Evolutionary conservation across 2,113 vertebrate species (phyloP).

Genomic region (Phrynosoma platyrhinos): DNA sequence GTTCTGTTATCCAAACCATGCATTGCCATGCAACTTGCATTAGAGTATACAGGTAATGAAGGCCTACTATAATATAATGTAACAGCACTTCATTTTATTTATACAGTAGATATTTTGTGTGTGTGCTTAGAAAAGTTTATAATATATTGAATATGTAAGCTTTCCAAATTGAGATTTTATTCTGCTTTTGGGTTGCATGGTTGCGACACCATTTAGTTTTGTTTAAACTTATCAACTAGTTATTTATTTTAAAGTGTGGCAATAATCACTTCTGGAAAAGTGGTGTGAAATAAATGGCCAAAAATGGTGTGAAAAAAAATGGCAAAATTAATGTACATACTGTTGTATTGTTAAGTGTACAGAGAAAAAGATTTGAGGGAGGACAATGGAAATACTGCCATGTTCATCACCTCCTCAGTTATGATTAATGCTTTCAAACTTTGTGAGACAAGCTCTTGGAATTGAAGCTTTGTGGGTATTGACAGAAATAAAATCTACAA

Average conservation of each 20-base stretch:
- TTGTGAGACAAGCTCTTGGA: not conserved
- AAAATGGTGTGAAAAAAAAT: not conserved
- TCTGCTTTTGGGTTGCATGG: too few species aligned
- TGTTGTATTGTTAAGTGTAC: not conserved
- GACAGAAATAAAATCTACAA: not conserved
- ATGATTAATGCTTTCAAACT: not conserved
- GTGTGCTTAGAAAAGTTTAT: too few species aligned
- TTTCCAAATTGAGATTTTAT: not conserved
- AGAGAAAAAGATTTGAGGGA: not conserved
- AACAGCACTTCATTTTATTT: too few species aligned
- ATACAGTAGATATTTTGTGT: too few species aligned
- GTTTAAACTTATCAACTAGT: not conserved
- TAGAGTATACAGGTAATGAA: not conserved
- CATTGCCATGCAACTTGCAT: not conserved
- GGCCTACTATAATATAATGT: too few species aligned
- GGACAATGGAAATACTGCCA: not conserved
- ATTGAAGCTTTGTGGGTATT: not conserved
- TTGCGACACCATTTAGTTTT: not conserved
- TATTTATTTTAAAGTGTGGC: not conserved
- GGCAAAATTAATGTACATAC: not conserved
- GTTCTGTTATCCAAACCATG: not conserved
- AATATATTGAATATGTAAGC: not conserved
- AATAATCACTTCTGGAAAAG: not conserved
- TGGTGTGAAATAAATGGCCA: not conserved
- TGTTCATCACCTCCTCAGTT: not conserved